A percentile compares a stretch with the other conserved stretches of the same genome.
Evolutionary conservation across 2,797 vertebrate species (phyloP).

Genomic region (Spinus olivaceus): DNA sequence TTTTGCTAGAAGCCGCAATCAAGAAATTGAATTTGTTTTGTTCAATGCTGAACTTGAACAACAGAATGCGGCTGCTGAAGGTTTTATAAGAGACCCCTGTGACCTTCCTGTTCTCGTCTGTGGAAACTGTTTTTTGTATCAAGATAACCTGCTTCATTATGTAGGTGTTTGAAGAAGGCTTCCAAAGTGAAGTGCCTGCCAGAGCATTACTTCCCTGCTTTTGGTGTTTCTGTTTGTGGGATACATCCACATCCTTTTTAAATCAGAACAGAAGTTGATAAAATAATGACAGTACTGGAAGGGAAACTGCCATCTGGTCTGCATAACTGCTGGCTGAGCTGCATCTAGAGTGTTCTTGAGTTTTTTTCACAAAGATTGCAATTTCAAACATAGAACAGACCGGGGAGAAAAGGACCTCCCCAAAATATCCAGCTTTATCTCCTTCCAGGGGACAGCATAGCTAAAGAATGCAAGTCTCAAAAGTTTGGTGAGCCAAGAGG

Average conservation of each 20-base stretch:
- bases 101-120: neutral
- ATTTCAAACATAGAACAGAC: neutral
- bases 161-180: neutral
- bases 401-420: neutral
- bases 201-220: neutral
- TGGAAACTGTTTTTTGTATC: neutral
- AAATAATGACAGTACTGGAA: conserved; percentile 20
- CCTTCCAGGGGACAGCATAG: neutral
- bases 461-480: neutral
- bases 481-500: neutral
- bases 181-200: neutral
- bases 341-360: neutral
- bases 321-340: conserved; percentile 10
- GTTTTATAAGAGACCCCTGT: neutral
- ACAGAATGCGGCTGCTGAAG: neutral
- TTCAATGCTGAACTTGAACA: neutral
- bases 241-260: neutral
- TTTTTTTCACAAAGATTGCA: neutral
- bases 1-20: neutral
- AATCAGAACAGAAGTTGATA: conserved; percentile 37
- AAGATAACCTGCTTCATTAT: neutral
- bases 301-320: conserved; percentile 34
- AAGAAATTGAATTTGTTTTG: neutral
- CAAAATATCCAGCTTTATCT: neutral
- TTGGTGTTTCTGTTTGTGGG: neutral